phyloP scores from a whole-genome alignment of 2,888 invertebrate species.

The Andrena camellia region DNA sequence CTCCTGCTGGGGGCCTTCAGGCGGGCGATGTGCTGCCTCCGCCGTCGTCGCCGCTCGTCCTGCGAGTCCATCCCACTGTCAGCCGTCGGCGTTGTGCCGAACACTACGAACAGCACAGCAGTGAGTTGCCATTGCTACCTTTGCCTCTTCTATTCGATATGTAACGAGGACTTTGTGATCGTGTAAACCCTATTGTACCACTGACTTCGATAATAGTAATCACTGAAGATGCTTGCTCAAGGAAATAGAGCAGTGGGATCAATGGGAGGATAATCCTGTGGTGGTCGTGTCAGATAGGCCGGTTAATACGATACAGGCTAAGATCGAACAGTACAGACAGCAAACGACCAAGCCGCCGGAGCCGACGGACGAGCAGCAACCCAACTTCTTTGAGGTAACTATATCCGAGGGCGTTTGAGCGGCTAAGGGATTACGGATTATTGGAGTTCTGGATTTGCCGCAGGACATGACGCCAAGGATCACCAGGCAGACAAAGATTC shows the following conservation, averaged over 20 bases:
- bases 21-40: conserved; percentile 88
- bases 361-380: conserved; percentile 84
- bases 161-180: conserved; percentile 8
- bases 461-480: conserved; percentile 89
- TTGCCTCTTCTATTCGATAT: not conserved
- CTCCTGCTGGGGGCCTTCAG: conserved; percentile 86
- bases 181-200: conserved; percentile 45
- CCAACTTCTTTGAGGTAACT: conserved; percentile 87
- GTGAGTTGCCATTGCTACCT: conserved; percentile 44
- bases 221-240: conserved; percentile 65
- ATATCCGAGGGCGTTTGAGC: too few relatives aligned
- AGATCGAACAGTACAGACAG: conserved; percentile 88
- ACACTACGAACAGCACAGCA: conserved; percentile 58
- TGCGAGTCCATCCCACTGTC: conserved; percentile 87
- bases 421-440: not conserved
- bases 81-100: conserved; percentile 86
- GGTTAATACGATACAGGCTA: conserved; percentile 86
- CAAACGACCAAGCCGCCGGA: conserved; percentile 85
- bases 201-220: conserved; percentile 50
- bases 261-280: conserved; percentile 87
- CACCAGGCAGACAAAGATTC: conserved; percentile 87
- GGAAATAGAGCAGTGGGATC: conserved; percentile 87
- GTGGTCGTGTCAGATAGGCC: conserved; percentile 83
- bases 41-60: conserved; percentile 86
- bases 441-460: conserved; percentile 57